Base-by-base conservation (phyloP, 2,888 invertebrate species). In the Dichetophora obliterata region DNA sequence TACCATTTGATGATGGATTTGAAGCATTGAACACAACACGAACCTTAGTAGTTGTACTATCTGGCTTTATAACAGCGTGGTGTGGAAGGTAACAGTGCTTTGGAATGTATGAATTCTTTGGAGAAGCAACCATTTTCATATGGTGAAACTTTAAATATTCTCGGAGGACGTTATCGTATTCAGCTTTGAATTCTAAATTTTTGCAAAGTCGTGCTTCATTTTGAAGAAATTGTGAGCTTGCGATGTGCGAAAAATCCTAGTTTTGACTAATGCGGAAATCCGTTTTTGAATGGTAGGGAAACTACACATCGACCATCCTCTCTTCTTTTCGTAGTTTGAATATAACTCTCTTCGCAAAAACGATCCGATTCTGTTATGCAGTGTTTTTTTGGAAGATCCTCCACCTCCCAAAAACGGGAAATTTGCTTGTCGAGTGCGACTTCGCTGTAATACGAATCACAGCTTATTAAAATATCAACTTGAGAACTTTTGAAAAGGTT, bases 321-420 rank as follows among this genome's bases (percentile, higher is more conserved):
- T n/a, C 14, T 61, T 9, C 61, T 59, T 19, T 9, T 61, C 43
- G 48, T 31, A 31, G 31, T 31, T 31, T 5, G 31, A 4, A 22
- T 34, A 19, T 52, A 52, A 52, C 1, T 19, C 5, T 63, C 27
- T 63, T 63, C 19, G n/a, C 16, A 16, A 27, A 31, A 31, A 16
- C 16, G 34, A 31, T 27, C 14, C 14, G 8, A 16, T 63, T 63
- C 31, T 3, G 31, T 31, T 5, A 31, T 31, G 31, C 5, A 31
- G 31, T 31, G 31, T 31, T 31, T 31, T 31, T 31, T 14, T 24
- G 66, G 76, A 1, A 76, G 54, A 31, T 68, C 34, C 19, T 77
- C 66, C 66, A 76, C 76, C 73, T 66, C 68, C 74, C 75, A 74
- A 66, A 79, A 76, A 19, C 66, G 75, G n/a, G 77, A 77, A 75